Evolutionary conservation across 2,797 vertebrate genomes (phyloP).

Genomic region (Rhinella marina): DNA sequence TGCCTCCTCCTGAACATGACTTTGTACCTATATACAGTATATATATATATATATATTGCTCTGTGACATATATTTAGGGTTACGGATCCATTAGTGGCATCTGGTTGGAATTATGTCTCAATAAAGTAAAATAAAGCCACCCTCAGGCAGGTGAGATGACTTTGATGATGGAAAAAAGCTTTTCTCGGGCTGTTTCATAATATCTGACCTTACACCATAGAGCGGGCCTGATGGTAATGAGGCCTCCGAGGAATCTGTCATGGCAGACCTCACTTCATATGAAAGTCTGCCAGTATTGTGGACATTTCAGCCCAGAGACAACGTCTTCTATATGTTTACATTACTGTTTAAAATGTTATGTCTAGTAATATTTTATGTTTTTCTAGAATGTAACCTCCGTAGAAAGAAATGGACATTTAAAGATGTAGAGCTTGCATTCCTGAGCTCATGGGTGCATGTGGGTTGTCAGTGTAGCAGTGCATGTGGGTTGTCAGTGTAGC

Average conservation of each 20-base stretch:
- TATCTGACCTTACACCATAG: not conserved
- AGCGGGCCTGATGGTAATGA: not conserved
- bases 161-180: not conserved
- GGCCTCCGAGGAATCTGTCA: not conserved
- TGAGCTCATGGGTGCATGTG: no score
- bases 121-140: slow-evolving; percentile 21
- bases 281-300: not conserved
- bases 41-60: not conserved
- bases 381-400: no score
- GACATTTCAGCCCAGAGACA: not conserved
- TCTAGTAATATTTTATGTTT: no score
- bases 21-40: not conserved
- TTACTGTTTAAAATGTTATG: no score
- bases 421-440: no score
- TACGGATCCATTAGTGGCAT: slow-evolving; percentile 29
- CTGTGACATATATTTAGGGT: slow-evolving; percentile 27
- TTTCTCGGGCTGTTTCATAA: not conserved
- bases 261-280: not conserved
- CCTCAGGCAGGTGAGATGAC: slow-evolving; percentile 23
- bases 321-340: no score
- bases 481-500: no score
- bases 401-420: no score
- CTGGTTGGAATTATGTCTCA: slow-evolving; percentile 22
- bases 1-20: not conserved
- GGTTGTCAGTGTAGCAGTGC: no score